Evolutionary conservation across 2,113 vertebrate genomes (phyloP), one percentile per base, ranked within the genome.

Genomic region (Pungitius pungitius): DNA sequence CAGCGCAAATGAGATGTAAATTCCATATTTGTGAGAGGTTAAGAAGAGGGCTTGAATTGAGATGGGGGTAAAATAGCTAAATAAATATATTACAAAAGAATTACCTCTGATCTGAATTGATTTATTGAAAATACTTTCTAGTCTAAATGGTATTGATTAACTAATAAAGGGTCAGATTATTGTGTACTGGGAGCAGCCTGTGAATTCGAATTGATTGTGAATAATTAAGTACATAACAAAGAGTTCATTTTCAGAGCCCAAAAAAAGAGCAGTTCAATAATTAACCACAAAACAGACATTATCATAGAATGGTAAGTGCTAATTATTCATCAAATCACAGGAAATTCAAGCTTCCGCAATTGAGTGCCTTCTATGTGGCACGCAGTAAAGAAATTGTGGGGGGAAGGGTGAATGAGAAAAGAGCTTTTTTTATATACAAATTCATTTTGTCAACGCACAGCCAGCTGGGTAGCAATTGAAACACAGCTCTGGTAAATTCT

Each of bases 1-100:
- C 54, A 42, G 49, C n/a, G 64, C 78, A 84, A 55, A 85, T 55
- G 52, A 67, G 49, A 85, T 83, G 75, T 62, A 83, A 83, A 88
- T 82, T 78, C 55, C 52, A 72, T 55, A 78, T 85, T 61, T 80
- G 59, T 57, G 37, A 42, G 45, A 43, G 18, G 42, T 68, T 56
- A 60, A 62, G 61, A 35, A 30, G 40, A 68, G 47, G 10, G 1
- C 7, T 18, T 1, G 8, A 61, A 67, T 47, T 64, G 42, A 40
- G 2, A 78, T 2, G 8, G 59, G 57, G 30, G 6, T 2, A 47
- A 61, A 61, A 63, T 1, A 56, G 18, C 26, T 7, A 4, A 62
- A 83, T 33, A 81, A 75, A 86, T 39, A 56, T 13, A 62, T 73
- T 65, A 15, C 60, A 73, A 70, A n/a, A 55, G 67, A 86, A 85